Conservation (phyloP, 2,888 invertebrate genomes). For the Scaptomyza polygonia region DNA sequence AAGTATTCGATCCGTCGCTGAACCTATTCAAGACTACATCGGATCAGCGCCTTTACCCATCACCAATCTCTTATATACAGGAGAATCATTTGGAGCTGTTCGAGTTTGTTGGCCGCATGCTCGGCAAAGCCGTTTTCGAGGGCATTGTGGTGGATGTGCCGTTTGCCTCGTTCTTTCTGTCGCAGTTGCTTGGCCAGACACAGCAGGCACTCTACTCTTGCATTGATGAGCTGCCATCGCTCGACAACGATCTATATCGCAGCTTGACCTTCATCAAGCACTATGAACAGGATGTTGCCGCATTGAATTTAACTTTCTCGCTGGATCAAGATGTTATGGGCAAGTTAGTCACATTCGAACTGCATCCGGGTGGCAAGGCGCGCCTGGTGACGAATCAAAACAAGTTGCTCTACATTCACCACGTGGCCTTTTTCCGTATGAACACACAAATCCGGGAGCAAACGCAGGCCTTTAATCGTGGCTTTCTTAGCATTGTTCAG, state of each 20-base stretch:
- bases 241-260: slow-evolving; percentile 97
- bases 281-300: slow-evolving; percentile 95
- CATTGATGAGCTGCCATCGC: slow-evolving; percentile 98
- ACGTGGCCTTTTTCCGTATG: slow-evolving; percentile 99
- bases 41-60: slow-evolving; percentile 98
- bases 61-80: slow-evolving; percentile 97
- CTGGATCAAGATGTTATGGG: slow-evolving; percentile 98
- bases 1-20: slow-evolving; percentile 98
- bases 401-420: slow-evolving; percentile 98
- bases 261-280: slow-evolving; percentile 98
- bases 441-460: slow-evolving; percentile 99
- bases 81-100: slow-evolving; percentile 97
- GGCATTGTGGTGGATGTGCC: slow-evolving; percentile 99
- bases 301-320: slow-evolving; percentile 97
- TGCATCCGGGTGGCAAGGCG: slow-evolving; percentile 97
- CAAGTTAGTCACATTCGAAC: slow-evolving; percentile 96
- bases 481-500: slow-evolving; percentile 97
- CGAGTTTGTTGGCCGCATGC: slow-evolving; percentile 98
- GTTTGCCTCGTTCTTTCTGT: slow-evolving; percentile 98
- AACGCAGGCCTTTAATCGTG: slow-evolving; percentile 97
- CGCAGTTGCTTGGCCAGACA: slow-evolving; percentile 96
- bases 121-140: slow-evolving; percentile 99
- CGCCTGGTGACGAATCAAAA: slow-evolving; percentile 98
- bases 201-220: slow-evolving; percentile 97
- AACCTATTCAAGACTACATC: slow-evolving; percentile 97